phyloP scores from a whole-genome alignment of 2,888 invertebrate genomes.

The Conops quadrifasciatus region DNA sequence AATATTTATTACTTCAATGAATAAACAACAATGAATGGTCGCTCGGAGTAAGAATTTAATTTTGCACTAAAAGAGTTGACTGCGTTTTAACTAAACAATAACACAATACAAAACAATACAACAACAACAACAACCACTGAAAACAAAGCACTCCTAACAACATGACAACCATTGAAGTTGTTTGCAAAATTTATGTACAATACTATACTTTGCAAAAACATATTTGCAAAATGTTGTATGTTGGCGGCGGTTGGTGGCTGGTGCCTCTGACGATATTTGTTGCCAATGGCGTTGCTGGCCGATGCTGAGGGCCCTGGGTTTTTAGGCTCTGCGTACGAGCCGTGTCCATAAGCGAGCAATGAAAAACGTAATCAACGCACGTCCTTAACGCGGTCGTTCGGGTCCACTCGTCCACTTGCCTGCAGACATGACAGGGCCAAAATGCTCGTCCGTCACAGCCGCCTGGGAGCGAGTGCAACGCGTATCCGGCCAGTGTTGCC shows the following conservation, averaged over 20 bases:
- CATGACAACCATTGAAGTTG: too few relatives aligned
- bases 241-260: neutral
- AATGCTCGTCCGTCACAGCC: neutral
- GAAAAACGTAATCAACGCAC: slow-evolving; percentile 26
- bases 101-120: neutral
- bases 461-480: neutral
- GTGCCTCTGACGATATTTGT: neutral
- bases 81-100: slow-evolving; percentile 13
- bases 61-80: neutral
- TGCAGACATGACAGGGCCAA: neutral
- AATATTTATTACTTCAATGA: too few relatives aligned
- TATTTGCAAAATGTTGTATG: too few relatives aligned
- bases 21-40: neutral
- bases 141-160: neutral
- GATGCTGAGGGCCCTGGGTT: neutral
- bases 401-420: neutral
- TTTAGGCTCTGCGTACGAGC: neutral
- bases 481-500: neutral
- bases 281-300: neutral
- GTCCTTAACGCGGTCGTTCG: neutral
- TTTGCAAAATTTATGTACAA: too few relatives aligned
- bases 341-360: neutral
- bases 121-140: slow-evolving; percentile 19
- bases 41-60: neutral
- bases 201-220: too few relatives aligned